A percentile compares a stretch with the other conserved stretches of the same genome.
Evolutionary conservation across 2,797 vertebrate genomes (phyloP).

Genomic region (Streptopelia turtur): DNA sequence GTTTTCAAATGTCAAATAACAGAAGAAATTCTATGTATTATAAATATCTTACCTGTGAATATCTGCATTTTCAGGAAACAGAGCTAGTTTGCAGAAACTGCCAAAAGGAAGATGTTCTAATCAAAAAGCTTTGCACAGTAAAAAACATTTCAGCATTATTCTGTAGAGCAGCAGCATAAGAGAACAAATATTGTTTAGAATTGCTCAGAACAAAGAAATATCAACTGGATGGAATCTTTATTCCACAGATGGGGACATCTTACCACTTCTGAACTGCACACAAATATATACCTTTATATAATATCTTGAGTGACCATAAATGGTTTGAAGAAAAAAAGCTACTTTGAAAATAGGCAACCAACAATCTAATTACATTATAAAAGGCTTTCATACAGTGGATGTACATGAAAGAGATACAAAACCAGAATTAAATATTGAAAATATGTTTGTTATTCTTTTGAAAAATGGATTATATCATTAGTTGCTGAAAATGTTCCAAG

Average conservation of each 20-base stretch:
- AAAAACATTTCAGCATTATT: neutral
- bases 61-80: neutral
- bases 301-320: neutral
- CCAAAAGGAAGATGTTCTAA: neutral
- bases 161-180: neutral
- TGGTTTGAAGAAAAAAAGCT: neutral
- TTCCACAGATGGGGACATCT: neutral
- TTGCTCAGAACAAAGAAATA: neutral
- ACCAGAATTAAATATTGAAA: neutral
- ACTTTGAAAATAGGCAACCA: neutral
- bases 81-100: neutral
- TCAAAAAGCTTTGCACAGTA: neutral
- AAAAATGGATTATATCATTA: neutral
- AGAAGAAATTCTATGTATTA: neutral
- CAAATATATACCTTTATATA: neutral
- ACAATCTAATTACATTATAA: neutral
- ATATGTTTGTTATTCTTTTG: neutral
- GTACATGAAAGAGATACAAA: neutral
- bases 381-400: neutral
- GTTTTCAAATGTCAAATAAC: neutral
- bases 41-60: accelerated
- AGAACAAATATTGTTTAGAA: neutral
- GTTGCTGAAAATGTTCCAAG: neutral
- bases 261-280: neutral
- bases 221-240: neutral